A percentile compares a stretch with the other conserved stretches of the same genome.
Evolutionary conservation across 2,113 vertebrate species (phyloP).

Genomic region (Thymallus thymallus): DNA sequence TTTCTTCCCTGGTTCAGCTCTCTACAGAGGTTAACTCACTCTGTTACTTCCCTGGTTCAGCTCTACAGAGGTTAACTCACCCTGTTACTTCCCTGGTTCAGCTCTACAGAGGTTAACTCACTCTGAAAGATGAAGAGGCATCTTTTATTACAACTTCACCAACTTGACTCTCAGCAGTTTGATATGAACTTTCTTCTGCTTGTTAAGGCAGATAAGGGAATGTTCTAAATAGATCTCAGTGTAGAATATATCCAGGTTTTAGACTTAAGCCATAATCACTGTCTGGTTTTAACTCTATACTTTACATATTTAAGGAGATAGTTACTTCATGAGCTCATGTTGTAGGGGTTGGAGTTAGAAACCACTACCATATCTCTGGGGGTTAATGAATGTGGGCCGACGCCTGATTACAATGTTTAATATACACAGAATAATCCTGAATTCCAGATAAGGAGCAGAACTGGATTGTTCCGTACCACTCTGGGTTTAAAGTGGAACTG

Average conservation of each 20-base stretch:
- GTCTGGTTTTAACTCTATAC: constrained; percentile 63
- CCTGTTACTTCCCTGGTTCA: constrained; percentile 22
- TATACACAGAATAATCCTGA: constrained; percentile 68
- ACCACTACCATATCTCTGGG: constrained; percentile 58
- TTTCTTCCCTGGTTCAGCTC: too few species aligned
- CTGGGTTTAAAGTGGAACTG: constrained; percentile 49
- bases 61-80: constrained; percentile 12
- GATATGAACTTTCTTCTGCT: constrained; percentile 64
- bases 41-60: constrained; percentile 56
- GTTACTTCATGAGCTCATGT: constrained; percentile 72
- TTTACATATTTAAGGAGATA: constrained; percentile 76
- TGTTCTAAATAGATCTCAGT: constrained; percentile 69
- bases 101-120: constrained; percentile 33
- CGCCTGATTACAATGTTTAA: constrained; percentile 43
- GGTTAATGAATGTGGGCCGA: constrained; percentile 57
- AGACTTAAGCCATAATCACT: constrained; percentile 67
- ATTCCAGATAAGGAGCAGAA: constrained; percentile 68
- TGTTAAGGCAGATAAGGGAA: constrained; percentile 64
- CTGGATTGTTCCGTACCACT: constrained; percentile 39
- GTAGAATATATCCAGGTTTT: constrained; percentile 62
- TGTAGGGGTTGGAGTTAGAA: constrained; percentile 60
- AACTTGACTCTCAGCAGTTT: constrained; percentile 48
- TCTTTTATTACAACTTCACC: constrained; percentile 53
- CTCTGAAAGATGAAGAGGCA: constrained; percentile 26
- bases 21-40: too few species aligned